Evolutionary conservation across 2,888 invertebrate species (phyloP), one percentile per base, ranked within the genome.

Genomic region (Minunthozetes semirufus): DNA sequence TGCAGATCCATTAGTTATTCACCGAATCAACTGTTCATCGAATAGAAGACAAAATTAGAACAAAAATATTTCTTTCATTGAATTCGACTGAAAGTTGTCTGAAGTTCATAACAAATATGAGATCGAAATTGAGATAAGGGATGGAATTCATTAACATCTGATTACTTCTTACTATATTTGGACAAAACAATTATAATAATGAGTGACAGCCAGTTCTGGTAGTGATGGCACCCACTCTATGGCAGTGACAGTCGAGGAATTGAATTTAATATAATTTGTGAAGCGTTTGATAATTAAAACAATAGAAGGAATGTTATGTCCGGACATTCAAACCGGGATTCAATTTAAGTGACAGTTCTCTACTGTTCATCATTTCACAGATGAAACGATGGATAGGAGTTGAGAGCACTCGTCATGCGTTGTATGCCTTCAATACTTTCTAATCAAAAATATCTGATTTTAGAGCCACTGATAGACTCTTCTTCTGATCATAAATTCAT

Each of bases 1-100:
- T 76, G 76, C 66, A 77, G 77, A 50, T 76, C 77, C 53, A 76
- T 76, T 19, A 66, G 4, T 38, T 38, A 33, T 66, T 66, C 63
- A 66, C n/a, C n/a, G 33, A 38, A 66, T 38, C 63, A 66, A 66
- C 63, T 66, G 63, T 66, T 66, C n/a, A n/a, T 59, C 46, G 8
- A 71, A 48, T 1, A 11, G 42, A 71, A 17, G 46, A 42, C 3
- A 70, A 13, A 19, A 71, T 15, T 46, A 48, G 42, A 11, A 71
- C 2, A 11, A 1, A 15, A 48, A 19, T 9, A 59, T 59, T 56
- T 74, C 68, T 33, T 74, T 68, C 11, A 46, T 4, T n/a, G 74
- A 42, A 38, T 68, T 59, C 6, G 27, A 59, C 15, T 29, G 15
- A 13, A 15, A 56, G 9, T 22, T 33, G 33, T 33, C 33, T 22